Percentiles rank a stretch among this genome's conserved stretches.
Conservation (phyloP, 2,113 vertebrate species). For the Eudyptes chrysolophus region DNA sequence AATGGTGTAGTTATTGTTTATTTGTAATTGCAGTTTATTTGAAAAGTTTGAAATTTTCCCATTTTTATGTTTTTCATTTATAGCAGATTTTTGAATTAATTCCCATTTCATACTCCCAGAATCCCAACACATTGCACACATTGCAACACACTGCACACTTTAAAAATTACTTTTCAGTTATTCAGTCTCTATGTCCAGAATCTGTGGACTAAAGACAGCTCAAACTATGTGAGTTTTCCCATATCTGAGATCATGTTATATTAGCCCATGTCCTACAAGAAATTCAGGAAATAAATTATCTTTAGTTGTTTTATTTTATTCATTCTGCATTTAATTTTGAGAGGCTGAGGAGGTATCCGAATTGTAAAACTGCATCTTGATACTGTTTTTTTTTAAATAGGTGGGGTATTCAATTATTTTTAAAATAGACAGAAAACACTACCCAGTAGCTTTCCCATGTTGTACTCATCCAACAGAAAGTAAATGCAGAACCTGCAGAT, state of each 20-base stretch:
- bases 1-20: not conserved
- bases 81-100: not conserved
- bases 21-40: not conserved
- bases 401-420: not conserved
- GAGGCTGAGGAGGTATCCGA: not conserved
- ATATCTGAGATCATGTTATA: not conserved
- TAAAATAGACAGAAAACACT: not conserved
- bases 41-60: not conserved
- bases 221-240: not conserved
- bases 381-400: not conserved
- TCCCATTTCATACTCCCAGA: not conserved
- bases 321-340: not conserved
- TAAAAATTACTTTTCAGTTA: not conserved
- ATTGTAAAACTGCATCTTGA: not conserved
- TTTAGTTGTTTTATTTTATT: not conserved
- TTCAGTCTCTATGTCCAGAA: not conserved
- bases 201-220: not conserved
- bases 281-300: not conserved
- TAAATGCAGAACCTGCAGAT: not conserved
- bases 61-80: not conserved
- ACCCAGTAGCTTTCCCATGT: not conserved
- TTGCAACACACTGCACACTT: not conserved
- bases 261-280: fast-evolving
- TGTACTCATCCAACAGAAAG: not conserved
- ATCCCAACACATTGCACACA: not conserved